A percentile compares a stretch with the other conserved stretches of the same genome.
These are phyloP conservation scores for Plectrocnemia conspersa DNA, from an alignment of 1,140 invertebrate genomes.

Conservation along the genomic window DNA sequence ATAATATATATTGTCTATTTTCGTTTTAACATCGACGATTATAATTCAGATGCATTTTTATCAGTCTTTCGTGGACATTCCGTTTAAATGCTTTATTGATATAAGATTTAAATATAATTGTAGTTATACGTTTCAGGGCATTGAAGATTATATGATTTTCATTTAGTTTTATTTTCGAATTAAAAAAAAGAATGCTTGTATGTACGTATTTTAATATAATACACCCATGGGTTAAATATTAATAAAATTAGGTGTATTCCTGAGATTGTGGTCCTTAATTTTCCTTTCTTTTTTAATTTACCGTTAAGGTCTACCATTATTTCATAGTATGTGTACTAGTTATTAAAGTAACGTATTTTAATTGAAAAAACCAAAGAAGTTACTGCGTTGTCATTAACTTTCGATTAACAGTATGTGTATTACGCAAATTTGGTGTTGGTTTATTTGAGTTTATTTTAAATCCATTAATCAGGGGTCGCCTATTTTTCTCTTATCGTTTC, in stretches of 20 bases:
- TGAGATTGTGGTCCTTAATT: too few relatives aligned
- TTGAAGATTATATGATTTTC: background rate
- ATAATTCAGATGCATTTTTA: too few relatives aligned
- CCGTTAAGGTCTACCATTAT: background rate
- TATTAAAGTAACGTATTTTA: background rate
- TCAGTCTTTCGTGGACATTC: constrained; percentile 9
- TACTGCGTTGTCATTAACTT: too few relatives aligned
- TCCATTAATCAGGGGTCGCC: too few relatives aligned
- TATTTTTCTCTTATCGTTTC: too few relatives aligned
- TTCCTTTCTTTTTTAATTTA: background rate
- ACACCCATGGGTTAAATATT: background rate
- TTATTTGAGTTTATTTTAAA: too few relatives aligned
- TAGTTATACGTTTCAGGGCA: constrained; percentile 15
- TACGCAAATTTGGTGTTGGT: too few relatives aligned
- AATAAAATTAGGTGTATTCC: too few relatives aligned
- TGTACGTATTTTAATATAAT: background rate
- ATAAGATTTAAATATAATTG: background rate
- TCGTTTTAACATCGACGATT: too few relatives aligned
- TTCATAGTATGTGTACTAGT: background rate
- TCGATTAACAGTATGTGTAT: too few relatives aligned
- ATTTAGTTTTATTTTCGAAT: background rate
- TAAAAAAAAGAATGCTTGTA: background rate
- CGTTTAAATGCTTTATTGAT: constrained; percentile 3
- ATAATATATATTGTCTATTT: too few relatives aligned
- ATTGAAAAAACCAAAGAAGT: too few relatives aligned